Evolutionary conservation across 2,113 vertebrate genomes (phyloP), one percentile per base, ranked within the genome.

Genomic region (Prolemur simus): DNA sequence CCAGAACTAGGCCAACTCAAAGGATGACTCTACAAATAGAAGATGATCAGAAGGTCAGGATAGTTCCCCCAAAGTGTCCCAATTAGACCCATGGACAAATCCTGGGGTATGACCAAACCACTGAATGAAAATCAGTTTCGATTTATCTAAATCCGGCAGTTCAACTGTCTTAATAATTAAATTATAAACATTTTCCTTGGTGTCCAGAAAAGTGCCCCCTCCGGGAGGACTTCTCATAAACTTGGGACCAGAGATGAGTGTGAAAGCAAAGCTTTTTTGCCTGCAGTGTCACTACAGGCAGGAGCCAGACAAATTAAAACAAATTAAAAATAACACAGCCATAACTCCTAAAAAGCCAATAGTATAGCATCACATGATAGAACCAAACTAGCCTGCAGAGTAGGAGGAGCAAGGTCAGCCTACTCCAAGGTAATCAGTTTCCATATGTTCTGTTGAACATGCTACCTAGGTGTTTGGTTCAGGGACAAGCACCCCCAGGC

Each of bases 31-130:
- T 87, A 5, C 82, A 89, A 66, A 74, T 54, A 80, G 71, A 84
- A 88, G 60, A 69, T 69, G 42, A 92, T 80, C 68, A 90, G 71
- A 96, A 87, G 37, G n/a, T 94, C 42, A 93, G 52, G 13, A 52
- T 29, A 64, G 56, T 71, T 69, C 73, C 34, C 71, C 25, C 76
- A 84, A 90, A 42, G 4, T 49, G 68, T 56, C 88, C 66, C 85
- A 58, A 2, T 60, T 49, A 54, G 20, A 80, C 39, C 56, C 34
- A 69, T 1, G 14, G 52, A 84, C 37, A 96, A 82, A 58, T 74
- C 1, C 29, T 56, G 15, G 42, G 2, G 2, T 56, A 23, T 56
- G 20, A 42, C 27, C 82, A 92, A 95, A 80, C 27, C 39, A 10
- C 4, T 8, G 5, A 27, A 34, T 56, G n/a, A 68, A 83, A 84